These are phyloP conservation scores for Pseudeuparius sepicola DNA, from an alignment of 2,888 invertebrate genomes.

Conservation along the genomic window DNA sequence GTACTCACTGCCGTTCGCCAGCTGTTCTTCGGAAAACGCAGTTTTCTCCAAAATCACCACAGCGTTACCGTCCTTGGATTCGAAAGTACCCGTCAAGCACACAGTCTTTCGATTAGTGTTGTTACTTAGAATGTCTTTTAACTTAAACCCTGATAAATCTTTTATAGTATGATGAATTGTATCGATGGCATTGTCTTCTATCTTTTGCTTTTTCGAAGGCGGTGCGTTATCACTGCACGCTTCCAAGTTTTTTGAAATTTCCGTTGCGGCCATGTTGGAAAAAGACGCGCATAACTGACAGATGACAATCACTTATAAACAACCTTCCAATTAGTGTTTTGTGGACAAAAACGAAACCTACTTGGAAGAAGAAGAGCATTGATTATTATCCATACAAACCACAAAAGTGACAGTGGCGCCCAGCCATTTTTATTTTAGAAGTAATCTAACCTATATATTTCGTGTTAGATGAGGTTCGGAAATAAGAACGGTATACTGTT, in stretches of 20 bases:
- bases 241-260: neutral
- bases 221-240: neutral
- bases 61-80: constrained; percentile 51
- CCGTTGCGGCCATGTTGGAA: neutral
- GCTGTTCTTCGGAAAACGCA: constrained; percentile 58
- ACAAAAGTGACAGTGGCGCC: too few species aligned
- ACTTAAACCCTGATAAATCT: constrained; percentile 55
- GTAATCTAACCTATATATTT: too few species aligned
- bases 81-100: constrained; percentile 59
- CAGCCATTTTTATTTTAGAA: too few species aligned
- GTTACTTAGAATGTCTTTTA: constrained; percentile 58
- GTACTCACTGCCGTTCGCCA: constrained; percentile 43
- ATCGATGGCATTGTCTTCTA: constrained; percentile 7
- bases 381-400: too few species aligned
- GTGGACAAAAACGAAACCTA: too few species aligned
- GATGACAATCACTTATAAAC: too few species aligned
- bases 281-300: too few species aligned
- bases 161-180: constrained; percentile 32
- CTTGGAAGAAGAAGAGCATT: too few species aligned
- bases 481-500: too few species aligned
- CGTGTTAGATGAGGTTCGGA: too few species aligned
- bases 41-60: constrained; percentile 74
- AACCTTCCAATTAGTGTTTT: too few species aligned
- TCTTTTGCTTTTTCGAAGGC: constrained; percentile 16
- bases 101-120: constrained; percentile 64